A percentile compares a stretch with the other conserved stretches of the same genome.
phyloP scores from a whole-genome alignment of 2,888 invertebrate genomes.

The Eupsilia transversa region DNA sequence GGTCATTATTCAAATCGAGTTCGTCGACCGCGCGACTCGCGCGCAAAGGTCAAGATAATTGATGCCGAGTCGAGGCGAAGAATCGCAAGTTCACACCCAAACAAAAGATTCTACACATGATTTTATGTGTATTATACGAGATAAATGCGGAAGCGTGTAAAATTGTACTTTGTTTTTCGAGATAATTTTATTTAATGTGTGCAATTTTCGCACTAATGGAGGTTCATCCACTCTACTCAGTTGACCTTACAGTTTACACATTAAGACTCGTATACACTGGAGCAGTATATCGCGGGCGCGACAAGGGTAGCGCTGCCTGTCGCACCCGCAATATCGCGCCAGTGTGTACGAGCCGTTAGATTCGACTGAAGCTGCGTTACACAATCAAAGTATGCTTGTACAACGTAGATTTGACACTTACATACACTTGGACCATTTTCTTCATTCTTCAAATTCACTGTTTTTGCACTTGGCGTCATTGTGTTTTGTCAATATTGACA shows the following conservation, averaged over 20 bases:
- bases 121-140: constrained; percentile 52
- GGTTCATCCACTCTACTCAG: constrained; percentile 15
- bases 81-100: constrained; percentile 48
- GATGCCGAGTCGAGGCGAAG: constrained; percentile 60
- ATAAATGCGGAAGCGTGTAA: constrained; percentile 59
- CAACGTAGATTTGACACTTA: too few relatives aligned
- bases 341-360: too few relatives aligned
- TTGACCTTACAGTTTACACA: constrained; percentile 3
- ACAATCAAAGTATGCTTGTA: too few relatives aligned
- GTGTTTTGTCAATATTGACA: too few relatives aligned
- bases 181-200: constrained; percentile 15
- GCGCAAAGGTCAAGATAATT: constrained; percentile 78
- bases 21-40: constrained; percentile 72
- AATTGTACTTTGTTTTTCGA: constrained; percentile 26
- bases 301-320: too few relatives aligned
- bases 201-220: background rate
- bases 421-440: too few relatives aligned
- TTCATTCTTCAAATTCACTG: too few relatives aligned
- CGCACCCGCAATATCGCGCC: too few relatives aligned
- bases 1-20: constrained; percentile 70
- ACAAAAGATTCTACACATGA: constrained; percentile 59
- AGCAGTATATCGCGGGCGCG: too few relatives aligned
- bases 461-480: too few relatives aligned
- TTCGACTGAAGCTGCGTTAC: too few relatives aligned
- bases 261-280: too few relatives aligned